phyloP scores from a whole-genome alignment of 2,888 invertebrate species.

The Emmelina monodactyla region DNA sequence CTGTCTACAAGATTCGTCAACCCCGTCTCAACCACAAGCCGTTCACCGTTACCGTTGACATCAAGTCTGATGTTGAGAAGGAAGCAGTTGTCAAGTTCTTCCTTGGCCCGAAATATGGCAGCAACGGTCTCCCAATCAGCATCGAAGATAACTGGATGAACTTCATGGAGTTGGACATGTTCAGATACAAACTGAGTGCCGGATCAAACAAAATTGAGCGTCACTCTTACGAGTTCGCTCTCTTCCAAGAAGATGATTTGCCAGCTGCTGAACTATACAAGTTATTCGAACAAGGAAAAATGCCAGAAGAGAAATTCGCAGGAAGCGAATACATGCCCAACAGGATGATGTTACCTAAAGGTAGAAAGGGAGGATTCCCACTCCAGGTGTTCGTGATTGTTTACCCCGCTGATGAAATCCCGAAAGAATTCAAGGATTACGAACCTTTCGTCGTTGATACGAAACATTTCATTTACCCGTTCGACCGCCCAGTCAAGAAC shows the following conservation, averaged over 20 bases:
- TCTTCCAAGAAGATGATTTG: slow-evolving; percentile 69
- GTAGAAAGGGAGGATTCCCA: slow-evolving; percentile 68
- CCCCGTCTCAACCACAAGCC: slow-evolving; percentile 68
- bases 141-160: slow-evolving; percentile 60
- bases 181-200: slow-evolving; percentile 60
- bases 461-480: slow-evolving; percentile 54
- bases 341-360: slow-evolving; percentile 72
- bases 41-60: slow-evolving; percentile 48
- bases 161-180: slow-evolving; percentile 23
- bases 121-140: slow-evolving; percentile 48
- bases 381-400: slow-evolving; percentile 68
- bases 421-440: slow-evolving; percentile 20
- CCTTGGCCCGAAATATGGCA: slow-evolving; percentile 68
- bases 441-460: slow-evolving; percentile 32
- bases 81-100: slow-evolving; percentile 64
- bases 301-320: slow-evolving; percentile 55
- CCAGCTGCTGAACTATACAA: slow-evolving; percentile 67
- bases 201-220: slow-evolving; percentile 73
- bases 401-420: slow-evolving; percentile 26
- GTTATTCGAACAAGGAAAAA: slow-evolving; percentile 57
- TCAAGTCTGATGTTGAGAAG: slow-evolving; percentile 40
- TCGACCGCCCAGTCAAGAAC: slow-evolving; percentile 49
- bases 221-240: slow-evolving; percentile 69
- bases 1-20: slow-evolving; percentile 67
- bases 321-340: slow-evolving; percentile 66